Evolutionary conservation across 2,797 vertebrate genomes (phyloP).

Genomic region (Valencia hispanica): DNA sequence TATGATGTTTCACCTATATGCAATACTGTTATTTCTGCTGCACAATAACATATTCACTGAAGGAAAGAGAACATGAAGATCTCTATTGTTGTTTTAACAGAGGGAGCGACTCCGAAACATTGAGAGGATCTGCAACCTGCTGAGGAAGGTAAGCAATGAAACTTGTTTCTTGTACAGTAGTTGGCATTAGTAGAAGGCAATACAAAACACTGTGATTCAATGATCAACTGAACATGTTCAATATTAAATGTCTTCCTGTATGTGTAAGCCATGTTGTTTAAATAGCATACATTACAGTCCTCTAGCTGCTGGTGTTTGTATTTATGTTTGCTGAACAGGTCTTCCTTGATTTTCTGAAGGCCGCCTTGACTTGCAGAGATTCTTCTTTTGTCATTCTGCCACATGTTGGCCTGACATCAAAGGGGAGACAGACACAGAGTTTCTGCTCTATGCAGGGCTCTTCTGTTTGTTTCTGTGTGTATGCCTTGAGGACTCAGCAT

Average conservation of each 20-base stretch:
- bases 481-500: slow-evolving; percentile 40
- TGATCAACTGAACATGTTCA: background rate
- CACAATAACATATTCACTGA: background rate
- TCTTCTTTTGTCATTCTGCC: slow-evolving; percentile 25
- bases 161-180: background rate
- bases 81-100: slow-evolving; percentile 67
- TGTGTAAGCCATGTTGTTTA: background rate
- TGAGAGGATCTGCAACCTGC: slow-evolving; percentile 95
- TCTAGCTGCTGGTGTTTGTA: background rate
- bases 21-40: background rate
- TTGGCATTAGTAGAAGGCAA: background rate
- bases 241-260: background rate
- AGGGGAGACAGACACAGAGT: slow-evolving; percentile 34
- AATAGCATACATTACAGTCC: background rate
- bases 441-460: slow-evolving; percentile 29
- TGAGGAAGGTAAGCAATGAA: slow-evolving; percentile 89
- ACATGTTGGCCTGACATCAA: slow-evolving; percentile 47
- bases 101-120: slow-evolving; percentile 96
- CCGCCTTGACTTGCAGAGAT: slow-evolving; percentile 19
- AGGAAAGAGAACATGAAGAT: background rate
- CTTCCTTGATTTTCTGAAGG: background rate
- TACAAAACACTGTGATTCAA: background rate
- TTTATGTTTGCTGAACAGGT: slow-evolving; percentile 16
- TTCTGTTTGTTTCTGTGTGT: slow-evolving; percentile 14
- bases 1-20: background rate